Percentiles rank a stretch among this genome's conserved stretches.
phyloP scores from a whole-genome alignment of 1,140 invertebrate species.

The Odontomachus brunneus region DNA sequence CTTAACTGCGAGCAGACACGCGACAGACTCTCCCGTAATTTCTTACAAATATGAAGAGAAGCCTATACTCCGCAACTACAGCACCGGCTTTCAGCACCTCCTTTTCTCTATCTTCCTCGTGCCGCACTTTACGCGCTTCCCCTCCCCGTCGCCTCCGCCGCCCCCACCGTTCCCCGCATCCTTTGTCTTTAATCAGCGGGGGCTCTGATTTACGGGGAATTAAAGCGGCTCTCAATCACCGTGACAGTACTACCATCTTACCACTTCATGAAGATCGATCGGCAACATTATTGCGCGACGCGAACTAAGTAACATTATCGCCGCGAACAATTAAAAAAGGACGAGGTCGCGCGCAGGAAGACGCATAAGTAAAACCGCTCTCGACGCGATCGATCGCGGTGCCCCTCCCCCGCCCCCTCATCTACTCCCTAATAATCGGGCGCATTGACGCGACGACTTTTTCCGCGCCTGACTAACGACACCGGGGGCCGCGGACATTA shows the following conservation, averaged over 20 bases:
- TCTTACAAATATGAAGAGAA: conserved; percentile 73
- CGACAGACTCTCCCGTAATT: conserved; percentile 75
- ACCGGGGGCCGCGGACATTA: conserved; percentile 29
- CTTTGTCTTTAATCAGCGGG: conserved; percentile 63
- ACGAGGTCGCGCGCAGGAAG: not conserved
- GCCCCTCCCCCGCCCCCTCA: not conserved
- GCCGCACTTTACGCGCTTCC: conserved; percentile 33
- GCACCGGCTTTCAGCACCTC: conserved; percentile 66
- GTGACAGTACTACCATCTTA: conserved; percentile 58
- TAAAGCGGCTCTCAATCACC: conserved; percentile 59
- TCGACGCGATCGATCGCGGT: conserved; percentile 34
- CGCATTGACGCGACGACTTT: conserved; percentile 42
- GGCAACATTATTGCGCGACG: conserved; percentile 31
- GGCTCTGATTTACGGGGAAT: conserved; percentile 59
- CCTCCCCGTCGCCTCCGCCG: not conserved
- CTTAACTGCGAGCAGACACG: conserved; percentile 75
- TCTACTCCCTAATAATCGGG: conserved; percentile 35
- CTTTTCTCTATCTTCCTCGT: conserved; percentile 55
- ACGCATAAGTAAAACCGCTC: conserved; percentile 37
- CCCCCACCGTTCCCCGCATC: conserved; percentile 9
- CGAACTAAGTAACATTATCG: conserved; percentile 57
- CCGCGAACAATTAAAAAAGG: conserved; percentile 48
- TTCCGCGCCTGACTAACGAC: conserved; percentile 38
- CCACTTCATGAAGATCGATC: conserved; percentile 53
- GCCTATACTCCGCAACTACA: conserved; percentile 23